Evolutionary conservation across 2,113 vertebrate genomes (phyloP), one percentile per base, ranked within the genome.

Genomic region (Pteruthius melanotis): DNA sequence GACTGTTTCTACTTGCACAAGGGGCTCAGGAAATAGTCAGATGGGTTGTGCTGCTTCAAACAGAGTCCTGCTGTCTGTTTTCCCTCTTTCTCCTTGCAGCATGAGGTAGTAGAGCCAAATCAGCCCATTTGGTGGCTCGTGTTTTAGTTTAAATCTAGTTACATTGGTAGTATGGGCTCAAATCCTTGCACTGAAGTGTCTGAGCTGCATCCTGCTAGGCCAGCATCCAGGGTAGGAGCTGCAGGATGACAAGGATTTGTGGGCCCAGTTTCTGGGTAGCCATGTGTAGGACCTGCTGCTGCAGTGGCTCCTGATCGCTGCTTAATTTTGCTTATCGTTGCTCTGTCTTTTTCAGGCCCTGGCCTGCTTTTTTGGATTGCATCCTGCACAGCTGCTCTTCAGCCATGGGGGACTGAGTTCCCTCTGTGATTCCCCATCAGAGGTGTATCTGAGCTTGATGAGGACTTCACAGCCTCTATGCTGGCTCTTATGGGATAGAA

Each of bases 391-490:
- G n/a, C 13, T 65, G 50, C 22, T 78, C 28, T 71, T 57, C 22
- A 65, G 79, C 54, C 11, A 33, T 0, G 0, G 19, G 27, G 7
- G 18, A 10, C 39, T 35, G 44, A 72, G 17, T 81, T 83, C 10
- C 23, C 9, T 37, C 44, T 2, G 2, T 53, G 24, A 66, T 64
- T 68, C 24, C 35, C 19, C n/a, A 44, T 26, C 21, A 60, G 44
- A 69, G 23, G 18, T 2, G 0, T 39, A 16, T 15, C 50, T 35
- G 57, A 60, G 37, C n/a, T 15, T 0, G 0, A 59, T 0, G 11
- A 81, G 15, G 39, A 22, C 42, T 75, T 89, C 24, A 12, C n/a
- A 52, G 35, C 49, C 53, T 60, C 57, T 60, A 0, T 31, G 23
- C 26, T 94, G 59, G 21, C n/a, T 72, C 37, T 92, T 42, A n/a